Percentiles rank a stretch among this genome's conserved stretches.
phyloP scores from a whole-genome alignment of 64 coral and sea anemone species.

The Trachythela sp. region DNA sequence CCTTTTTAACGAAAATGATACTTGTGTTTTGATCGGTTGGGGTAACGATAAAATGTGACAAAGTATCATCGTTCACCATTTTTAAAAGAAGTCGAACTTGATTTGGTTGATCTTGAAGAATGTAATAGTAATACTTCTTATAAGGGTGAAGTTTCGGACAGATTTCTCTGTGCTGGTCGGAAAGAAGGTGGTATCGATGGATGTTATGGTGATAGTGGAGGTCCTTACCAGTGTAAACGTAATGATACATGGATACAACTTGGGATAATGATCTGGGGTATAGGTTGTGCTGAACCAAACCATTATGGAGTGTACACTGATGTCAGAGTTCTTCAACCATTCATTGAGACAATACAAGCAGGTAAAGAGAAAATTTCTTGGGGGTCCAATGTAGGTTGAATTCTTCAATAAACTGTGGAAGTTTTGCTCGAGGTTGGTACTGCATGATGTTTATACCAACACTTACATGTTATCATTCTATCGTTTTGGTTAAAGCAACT shows the following conservation, averaged over 20 bases:
- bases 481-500: too few species aligned
- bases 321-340: slow-evolving; percentile 53
- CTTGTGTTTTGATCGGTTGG: not conserved
- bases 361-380: not conserved
- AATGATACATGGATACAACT: slow-evolving; percentile 66
- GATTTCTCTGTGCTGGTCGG: slow-evolving; percentile 82
- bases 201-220: slow-evolving; percentile 78
- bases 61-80: not conserved
- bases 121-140: slow-evolving; percentile 46
- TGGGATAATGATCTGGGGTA: slow-evolving; percentile 84
- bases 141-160: slow-evolving; percentile 55
- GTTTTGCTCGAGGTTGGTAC: too few species aligned
- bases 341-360: slow-evolving; percentile 36
- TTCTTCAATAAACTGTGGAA: too few species aligned
- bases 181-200: slow-evolving; percentile 75
- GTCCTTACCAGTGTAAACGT: slow-evolving; percentile 63
- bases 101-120: not conserved
- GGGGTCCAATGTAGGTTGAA: too few species aligned
- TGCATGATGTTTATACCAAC: too few species aligned
- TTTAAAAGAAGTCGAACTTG: not conserved
- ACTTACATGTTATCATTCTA: too few species aligned
- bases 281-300: slow-evolving; percentile 63
- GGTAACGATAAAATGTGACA: not conserved
- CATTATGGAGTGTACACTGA: slow-evolving; percentile 96
- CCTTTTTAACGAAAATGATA: not conserved